Evolutionary conservation across 2,113 vertebrate species (phyloP), one percentile per base, ranked within the genome.

Genomic region (Podilymbus podiceps): DNA sequence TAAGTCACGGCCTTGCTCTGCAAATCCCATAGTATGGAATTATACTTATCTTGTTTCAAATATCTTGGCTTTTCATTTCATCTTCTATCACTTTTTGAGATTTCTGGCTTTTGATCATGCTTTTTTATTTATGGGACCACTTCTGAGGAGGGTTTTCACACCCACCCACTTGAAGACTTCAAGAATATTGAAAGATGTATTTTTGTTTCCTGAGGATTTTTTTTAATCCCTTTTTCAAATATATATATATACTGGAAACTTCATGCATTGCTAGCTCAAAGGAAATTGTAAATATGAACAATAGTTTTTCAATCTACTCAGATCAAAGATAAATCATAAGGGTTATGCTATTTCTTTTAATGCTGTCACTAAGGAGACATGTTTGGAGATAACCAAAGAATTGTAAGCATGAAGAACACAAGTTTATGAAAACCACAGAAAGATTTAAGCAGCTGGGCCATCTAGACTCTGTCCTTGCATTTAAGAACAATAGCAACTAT

Each of bases 1-100:
- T 99, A 95, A 95, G 33, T 9, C 31, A 8, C 3, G 31, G 59
- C 46, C 40, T 91, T 58, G 66, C 30, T 73, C n/a, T 88, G 24
- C 38, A 90, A 35, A 83, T 30, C 50, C 47, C 2, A 0, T 6
- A 1, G 9, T 1, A 5, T 18, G 40, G 52, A 77, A 50, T 55
- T 71, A 27, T 31, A 12, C 52, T 79, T 33, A 8, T 4, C 18
- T 72, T 9, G 7, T 72, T 84, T 25, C 47, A 46, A 18, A 1
- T 44, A 49, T 64, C 79, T 68, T 0, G 0, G 9, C n/a, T 93
- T 90, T 66, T 74, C 13, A 53, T 71, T 55, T 67, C 25, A 22
- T 25, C 55, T 88, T 85, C 8, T n/a, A 0, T 56, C 8, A 0
- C 4, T 91, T 77, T 53, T 38, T 17, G 40, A 80, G 30, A 15